Conservation (phyloP, 92 coral and sea anemone genomes). For the Heteractis magnifica region DNA sequence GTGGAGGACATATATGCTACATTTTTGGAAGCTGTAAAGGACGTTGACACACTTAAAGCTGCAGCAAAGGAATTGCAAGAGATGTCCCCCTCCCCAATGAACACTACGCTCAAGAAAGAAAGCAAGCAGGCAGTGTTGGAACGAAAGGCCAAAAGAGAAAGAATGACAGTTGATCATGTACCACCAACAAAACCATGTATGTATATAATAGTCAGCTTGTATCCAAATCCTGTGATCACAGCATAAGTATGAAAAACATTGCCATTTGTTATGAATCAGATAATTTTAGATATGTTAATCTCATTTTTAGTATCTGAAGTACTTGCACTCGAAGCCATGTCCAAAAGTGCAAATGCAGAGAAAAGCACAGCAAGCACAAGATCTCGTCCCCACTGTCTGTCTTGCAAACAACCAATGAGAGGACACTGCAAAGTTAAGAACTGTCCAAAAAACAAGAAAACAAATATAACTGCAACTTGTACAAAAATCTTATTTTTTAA, state of each 20-base stretch:
- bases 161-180: not conserved
- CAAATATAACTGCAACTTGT: too few species aligned
- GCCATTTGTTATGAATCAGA: not conserved
- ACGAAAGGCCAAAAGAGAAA: slow-evolving; percentile 3
- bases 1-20: slow-evolving; percentile 23
- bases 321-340: too few species aligned
- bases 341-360: too few species aligned
- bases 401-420: too few species aligned
- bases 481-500: too few species aligned
- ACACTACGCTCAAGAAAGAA: slow-evolving; percentile 25
- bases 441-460: too few species aligned
- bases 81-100: slow-evolving; percentile 11
- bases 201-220: not conserved
- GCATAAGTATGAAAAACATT: not conserved
- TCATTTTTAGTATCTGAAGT: too few species aligned
- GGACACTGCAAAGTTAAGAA: too few species aligned
- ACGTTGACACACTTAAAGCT: not conserved
- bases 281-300: too few species aligned
- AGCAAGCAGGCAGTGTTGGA: not conserved
- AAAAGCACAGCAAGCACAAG: too few species aligned
- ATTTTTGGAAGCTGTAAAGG: not conserved
- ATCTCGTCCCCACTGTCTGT: too few species aligned
- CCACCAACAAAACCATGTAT: not conserved
- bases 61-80: not conserved
- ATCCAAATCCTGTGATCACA: not conserved